These are phyloP conservation scores for Drosophila falleni DNA, from an alignment of 2,888 invertebrate genomes.

Conservation along the genomic window DNA sequence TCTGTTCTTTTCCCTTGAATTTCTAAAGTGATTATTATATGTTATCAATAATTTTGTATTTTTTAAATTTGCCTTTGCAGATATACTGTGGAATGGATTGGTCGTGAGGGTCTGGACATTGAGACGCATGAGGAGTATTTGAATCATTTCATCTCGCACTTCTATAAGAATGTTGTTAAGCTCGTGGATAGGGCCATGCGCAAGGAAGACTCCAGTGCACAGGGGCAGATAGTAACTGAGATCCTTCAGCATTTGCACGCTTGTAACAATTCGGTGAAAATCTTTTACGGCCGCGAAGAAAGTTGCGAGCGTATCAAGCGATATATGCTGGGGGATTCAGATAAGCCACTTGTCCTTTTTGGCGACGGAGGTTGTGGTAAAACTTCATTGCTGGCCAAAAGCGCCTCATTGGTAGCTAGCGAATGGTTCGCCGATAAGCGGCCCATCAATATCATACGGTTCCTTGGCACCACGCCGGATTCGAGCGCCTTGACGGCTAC, in stretches of 20 bases:
- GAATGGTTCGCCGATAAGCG: conserved; percentile 91
- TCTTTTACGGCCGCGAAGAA: conserved; percentile 96
- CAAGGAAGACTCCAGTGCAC: conserved; percentile 97
- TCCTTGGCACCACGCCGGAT: conserved; percentile 98
- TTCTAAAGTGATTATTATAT: too few relatives aligned
- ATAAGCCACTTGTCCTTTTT: conserved; percentile 95
- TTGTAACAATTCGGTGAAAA: conserved; percentile 96
- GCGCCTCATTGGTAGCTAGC: conserved; percentile 92
- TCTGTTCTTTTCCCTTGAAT: too few relatives aligned
- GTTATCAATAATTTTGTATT: not conserved
- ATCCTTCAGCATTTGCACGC: conserved; percentile 97
- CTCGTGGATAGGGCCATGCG: conserved; percentile 97
- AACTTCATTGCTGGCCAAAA: conserved; percentile 97
- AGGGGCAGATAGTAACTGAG: conserved; percentile 97
- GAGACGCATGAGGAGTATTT: conserved; percentile 97
- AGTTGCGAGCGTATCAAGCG: conserved; percentile 92
- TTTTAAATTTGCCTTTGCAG: conserved; percentile 85
- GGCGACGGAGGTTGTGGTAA: conserved; percentile 99
- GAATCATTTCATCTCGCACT: conserved; percentile 96
- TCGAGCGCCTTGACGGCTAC: conserved; percentile 97
- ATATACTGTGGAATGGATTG: conserved; percentile 98
- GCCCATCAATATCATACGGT: conserved; percentile 95
- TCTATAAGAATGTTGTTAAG: conserved; percentile 96
- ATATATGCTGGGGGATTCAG: conserved; percentile 93
- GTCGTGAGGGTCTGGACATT: conserved; percentile 95